Conservation (phyloP, 1,140 invertebrate species). For the Formica selysi region DNA sequence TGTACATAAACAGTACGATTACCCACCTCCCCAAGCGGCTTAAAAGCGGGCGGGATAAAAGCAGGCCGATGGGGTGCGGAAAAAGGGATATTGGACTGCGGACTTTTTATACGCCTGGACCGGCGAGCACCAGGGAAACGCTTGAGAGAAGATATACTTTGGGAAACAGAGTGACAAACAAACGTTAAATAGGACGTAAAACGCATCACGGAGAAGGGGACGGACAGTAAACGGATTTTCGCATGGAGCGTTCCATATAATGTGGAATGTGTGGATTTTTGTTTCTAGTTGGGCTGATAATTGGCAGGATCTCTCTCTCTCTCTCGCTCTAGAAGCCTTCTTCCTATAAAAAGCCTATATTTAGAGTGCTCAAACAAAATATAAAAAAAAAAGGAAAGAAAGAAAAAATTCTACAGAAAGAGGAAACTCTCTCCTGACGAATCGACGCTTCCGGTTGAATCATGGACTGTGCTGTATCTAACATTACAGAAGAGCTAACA, state of each 20-base stretch:
- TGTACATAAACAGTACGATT: slow-evolving; percentile 80
- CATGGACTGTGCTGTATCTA: slow-evolving; percentile 3
- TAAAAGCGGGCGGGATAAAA: slow-evolving; percentile 61
- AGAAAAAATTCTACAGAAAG: slow-evolving; percentile 30
- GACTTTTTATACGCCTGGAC: slow-evolving; percentile 58
- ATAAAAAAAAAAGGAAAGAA: neutral
- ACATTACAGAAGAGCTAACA: slow-evolving; percentile 31
- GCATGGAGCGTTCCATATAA: slow-evolving; percentile 7
- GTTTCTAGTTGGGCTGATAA: slow-evolving; percentile 69
- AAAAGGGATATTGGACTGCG: slow-evolving; percentile 59
- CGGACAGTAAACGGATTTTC: slow-evolving; percentile 16
- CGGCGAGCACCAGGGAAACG: slow-evolving; percentile 38
- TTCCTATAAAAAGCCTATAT: slow-evolving; percentile 13
- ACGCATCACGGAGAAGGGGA: neutral
- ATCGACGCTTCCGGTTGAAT: slow-evolving; percentile 28
- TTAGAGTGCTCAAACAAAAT: slow-evolving; percentile 16
- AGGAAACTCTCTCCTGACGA: slow-evolving; percentile 15
- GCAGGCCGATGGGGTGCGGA: slow-evolving; percentile 44
- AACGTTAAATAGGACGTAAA: slow-evolving; percentile 22
- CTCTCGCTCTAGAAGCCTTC: slow-evolving; percentile 18
- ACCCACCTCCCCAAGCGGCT: slow-evolving; percentile 74
- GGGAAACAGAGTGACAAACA: slow-evolving; percentile 30
- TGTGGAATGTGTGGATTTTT: slow-evolving; percentile 68
- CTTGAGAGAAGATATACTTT: slow-evolving; percentile 54
- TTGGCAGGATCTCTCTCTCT: slow-evolving; percentile 46